These are phyloP conservation scores for Pseudopleuronectes americanus DNA, from an alignment of 2,797 vertebrate species.

Conservation along the genomic window DNA sequence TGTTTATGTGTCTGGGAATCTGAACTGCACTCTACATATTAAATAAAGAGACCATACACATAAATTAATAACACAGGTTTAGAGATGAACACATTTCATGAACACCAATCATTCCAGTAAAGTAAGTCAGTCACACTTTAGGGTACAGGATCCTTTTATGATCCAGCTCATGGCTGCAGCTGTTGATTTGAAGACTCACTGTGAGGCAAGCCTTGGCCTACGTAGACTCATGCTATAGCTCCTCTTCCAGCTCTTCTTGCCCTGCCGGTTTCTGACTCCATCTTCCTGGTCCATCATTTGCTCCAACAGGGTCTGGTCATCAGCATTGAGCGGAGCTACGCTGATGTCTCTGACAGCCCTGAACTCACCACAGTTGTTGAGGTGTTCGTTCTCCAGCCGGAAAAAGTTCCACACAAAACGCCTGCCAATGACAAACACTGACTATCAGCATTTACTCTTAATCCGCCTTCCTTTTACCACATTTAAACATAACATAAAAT, in stretches of 20 bases:
- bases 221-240: conserved; percentile 95
- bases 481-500: too few relatives aligned
- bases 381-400: conserved; percentile 96
- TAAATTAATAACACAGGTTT: too few relatives aligned
- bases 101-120: too few relatives aligned
- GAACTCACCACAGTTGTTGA: conserved; percentile 99
- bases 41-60: too few relatives aligned
- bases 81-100: too few relatives aligned
- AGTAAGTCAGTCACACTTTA: too few relatives aligned
- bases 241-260: conserved; percentile 95
- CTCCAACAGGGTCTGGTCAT: conserved; percentile 95
- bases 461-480: too few relatives aligned
- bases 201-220: conserved; percentile 90
- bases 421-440: conserved; percentile 67
- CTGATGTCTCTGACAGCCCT: conserved; percentile 97
- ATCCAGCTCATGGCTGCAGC: too few relatives aligned
- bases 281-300: conserved; percentile 99
- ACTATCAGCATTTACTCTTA: background rate
- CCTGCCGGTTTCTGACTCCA: conserved; percentile 94
- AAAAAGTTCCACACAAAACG: conserved; percentile 99
- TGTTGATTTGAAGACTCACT: conserved; percentile 80
- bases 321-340: conserved; percentile 93
- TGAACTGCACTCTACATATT: too few relatives aligned
- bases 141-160: too few relatives aligned
- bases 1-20: too few relatives aligned